phyloP scores from a whole-genome alignment of 1,140 invertebrate genomes.

The Lepidostoma basale region DNA sequence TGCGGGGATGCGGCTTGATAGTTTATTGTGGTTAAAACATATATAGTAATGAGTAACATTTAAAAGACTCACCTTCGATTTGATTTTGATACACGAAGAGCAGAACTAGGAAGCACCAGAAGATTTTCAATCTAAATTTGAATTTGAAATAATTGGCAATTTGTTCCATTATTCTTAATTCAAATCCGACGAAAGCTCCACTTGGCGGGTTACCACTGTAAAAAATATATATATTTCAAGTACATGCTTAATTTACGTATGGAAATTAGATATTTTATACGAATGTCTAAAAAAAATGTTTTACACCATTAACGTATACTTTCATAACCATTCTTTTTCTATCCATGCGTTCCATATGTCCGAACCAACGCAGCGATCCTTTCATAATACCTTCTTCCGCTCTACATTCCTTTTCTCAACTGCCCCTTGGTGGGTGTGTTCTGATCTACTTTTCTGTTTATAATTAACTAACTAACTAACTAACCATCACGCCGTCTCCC shows the following conservation, averaged over 20 bases:
- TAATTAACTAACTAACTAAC: no score
- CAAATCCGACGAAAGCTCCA: background rate
- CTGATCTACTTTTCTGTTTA: no score
- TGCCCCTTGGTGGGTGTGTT: no score
- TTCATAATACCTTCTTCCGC: no score
- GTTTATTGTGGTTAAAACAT: no score
- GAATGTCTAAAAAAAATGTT: background rate
- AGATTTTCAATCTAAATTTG: slow-evolving; percentile 3
- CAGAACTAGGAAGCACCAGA: background rate
- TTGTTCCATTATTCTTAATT: background rate
- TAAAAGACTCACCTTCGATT: background rate
- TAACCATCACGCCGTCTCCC: no score
- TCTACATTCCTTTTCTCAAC: no score
- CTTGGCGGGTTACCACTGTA: background rate
- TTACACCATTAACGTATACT: background rate
- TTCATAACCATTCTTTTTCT: background rate
- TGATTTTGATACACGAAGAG: background rate
- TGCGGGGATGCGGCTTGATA: no score
- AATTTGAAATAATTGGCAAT: slow-evolving; percentile 23
- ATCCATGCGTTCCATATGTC: background rate
- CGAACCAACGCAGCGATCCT: no score
- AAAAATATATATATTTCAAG: background rate
- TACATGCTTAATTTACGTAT: background rate
- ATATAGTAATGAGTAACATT: no score
- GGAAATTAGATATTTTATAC: background rate